These are phyloP conservation scores for Drosophila prolongata DNA, from an alignment of 2,888 invertebrate genomes.

Conservation along the genomic window DNA sequence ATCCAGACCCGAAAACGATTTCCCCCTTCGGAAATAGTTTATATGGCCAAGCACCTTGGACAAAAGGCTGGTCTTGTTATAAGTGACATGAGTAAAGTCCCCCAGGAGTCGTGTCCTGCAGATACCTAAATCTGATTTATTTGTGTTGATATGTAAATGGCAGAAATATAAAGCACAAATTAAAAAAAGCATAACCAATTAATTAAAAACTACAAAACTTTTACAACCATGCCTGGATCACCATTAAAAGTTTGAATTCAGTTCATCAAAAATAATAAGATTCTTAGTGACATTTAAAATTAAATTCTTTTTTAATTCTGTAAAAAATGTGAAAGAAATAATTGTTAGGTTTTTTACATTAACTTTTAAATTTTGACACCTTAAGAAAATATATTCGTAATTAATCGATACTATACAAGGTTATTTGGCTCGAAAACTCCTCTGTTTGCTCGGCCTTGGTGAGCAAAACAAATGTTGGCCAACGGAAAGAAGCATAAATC, in stretches of 20 bases:
- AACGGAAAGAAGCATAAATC: slow-evolving; percentile 71
- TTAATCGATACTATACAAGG: too few species aligned
- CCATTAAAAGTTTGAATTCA: not conserved
- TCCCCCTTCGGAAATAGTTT: not conserved
- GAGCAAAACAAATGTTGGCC: slow-evolving; percentile 71
- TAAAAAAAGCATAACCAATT: not conserved
- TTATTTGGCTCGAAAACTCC: not conserved
- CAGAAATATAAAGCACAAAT: not conserved
- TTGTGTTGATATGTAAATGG: not conserved
- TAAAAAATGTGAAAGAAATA: too few species aligned
- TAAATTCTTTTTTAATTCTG: too few species aligned
- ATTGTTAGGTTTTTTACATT: too few species aligned
- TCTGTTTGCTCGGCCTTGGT: slow-evolving; percentile 10
- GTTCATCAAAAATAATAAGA: too few species aligned
- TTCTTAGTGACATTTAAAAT: too few species aligned
- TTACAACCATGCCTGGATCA: not conserved
- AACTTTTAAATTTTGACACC: too few species aligned
- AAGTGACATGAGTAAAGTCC: slow-evolving; percentile 5
- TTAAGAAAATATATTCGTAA: too few species aligned
- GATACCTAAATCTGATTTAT: slow-evolving; percentile 15
- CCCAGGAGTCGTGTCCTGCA: slow-evolving; percentile 41
- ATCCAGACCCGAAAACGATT: slow-evolving; percentile 34
- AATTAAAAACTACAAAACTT: not conserved
- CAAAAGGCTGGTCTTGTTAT: slow-evolving; percentile 3
- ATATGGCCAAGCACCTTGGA: slow-evolving; percentile 2